These are phyloP conservation scores for Hololepta plana DNA, from an alignment of 2,888 invertebrate genomes.

Conservation along the genomic window DNA sequence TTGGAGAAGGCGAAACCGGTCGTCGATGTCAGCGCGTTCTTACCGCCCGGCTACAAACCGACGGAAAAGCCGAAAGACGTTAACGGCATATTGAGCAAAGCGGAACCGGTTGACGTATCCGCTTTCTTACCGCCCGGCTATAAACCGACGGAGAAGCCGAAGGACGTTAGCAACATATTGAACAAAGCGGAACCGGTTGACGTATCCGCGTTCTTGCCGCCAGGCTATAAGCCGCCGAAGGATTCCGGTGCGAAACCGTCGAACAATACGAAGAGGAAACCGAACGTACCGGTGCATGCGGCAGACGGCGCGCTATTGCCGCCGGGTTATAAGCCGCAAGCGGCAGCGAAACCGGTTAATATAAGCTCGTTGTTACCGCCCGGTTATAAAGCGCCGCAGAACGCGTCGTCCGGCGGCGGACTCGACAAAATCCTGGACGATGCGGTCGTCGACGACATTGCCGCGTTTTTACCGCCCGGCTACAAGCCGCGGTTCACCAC, in stretches of 20 bases:
- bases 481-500: constrained; percentile 28
- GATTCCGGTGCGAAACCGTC: constrained; percentile 7
- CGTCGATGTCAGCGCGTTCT: constrained; percentile 18
- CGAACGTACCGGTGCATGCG: constrained; percentile 10
- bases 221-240: constrained; percentile 12
- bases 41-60: constrained; percentile 20
- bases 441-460: constrained; percentile 29
- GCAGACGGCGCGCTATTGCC: constrained; percentile 32
- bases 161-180: constrained; percentile 6
- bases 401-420: constrained; percentile 14
- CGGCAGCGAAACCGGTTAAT: constrained; percentile 8
- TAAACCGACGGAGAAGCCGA: constrained; percentile 7
- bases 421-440: constrained; percentile 11
- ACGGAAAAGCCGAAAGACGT: too few relatives aligned
- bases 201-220: constrained; percentile 25
- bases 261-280: constrained; percentile 7
- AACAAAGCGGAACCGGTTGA: constrained; percentile 23
- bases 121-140: constrained; percentile 24
- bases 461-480: constrained; percentile 42
- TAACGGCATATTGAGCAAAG: constrained; percentile 12
- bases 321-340: constrained; percentile 29
- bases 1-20: constrained; percentile 7
- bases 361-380: constrained; percentile 26
- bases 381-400: constrained; percentile 21
- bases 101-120: constrained; percentile 20